These are phyloP conservation scores for Euwallacea similis DNA, from an alignment of 1,140 invertebrate genomes.

Conservation along the genomic window DNA sequence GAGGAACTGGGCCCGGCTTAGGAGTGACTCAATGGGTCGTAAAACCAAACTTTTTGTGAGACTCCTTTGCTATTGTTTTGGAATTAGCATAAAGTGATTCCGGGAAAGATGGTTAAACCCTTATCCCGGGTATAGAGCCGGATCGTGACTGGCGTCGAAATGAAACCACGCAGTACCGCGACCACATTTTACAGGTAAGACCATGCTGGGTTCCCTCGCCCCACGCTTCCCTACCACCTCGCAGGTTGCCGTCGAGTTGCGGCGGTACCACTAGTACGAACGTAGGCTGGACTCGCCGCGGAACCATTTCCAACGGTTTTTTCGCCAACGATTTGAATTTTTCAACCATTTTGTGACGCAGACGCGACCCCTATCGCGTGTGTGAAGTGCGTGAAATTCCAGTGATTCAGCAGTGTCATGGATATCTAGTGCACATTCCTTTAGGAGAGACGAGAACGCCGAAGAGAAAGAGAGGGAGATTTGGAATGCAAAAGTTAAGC, in stretches of 20 bases:
- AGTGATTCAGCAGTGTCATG: not conserved
- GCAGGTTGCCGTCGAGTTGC: slow-evolving; percentile 31
- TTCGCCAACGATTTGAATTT: slow-evolving; percentile 28
- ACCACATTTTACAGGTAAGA: slow-evolving; percentile 39
- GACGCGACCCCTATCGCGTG: not conserved
- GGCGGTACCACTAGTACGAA: slow-evolving; percentile 39
- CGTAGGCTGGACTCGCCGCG: slow-evolving; percentile 36
- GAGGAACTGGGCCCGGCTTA: no score
- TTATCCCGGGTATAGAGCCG: no score
- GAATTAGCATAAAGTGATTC: no score
- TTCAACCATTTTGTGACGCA: slow-evolving; percentile 1
- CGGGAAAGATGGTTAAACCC: no score
- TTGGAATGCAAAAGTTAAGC: slow-evolving; percentile 40
- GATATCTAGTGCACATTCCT: not conserved
- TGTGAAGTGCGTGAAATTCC: slow-evolving; percentile 1
- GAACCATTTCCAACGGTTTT: slow-evolving; percentile 38
- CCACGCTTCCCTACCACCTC: slow-evolving; percentile 28
- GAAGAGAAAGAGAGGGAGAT: slow-evolving; percentile 17
- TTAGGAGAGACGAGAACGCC: not conserved
- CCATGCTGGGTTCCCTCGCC: slow-evolving; percentile 23
- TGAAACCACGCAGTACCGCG: slow-evolving; percentile 39
- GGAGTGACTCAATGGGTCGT: no score
- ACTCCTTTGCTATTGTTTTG: no score
- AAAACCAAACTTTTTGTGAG: no score
- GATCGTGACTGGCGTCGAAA: slow-evolving; percentile 39